Percentiles rank a stretch among this genome's conserved stretches.
Evolutionary conservation across 1,140 invertebrate genomes (phyloP).

Genomic region (Aphidius gifuensis): DNA sequence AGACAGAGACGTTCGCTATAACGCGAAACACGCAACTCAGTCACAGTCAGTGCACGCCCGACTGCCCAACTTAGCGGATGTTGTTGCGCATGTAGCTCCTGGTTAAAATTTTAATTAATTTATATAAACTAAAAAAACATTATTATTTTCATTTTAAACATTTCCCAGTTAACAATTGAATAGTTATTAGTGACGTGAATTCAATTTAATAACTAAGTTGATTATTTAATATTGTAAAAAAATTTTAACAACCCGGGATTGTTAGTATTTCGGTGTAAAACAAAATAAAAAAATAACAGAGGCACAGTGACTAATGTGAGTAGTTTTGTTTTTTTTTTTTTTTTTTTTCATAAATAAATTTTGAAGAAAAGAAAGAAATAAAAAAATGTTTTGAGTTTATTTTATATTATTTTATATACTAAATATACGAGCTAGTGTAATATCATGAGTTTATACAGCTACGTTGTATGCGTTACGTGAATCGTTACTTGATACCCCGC

Average conservation of each 20-base stretch:
- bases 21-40: slow-evolving; percentile 16
- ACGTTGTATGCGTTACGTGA: too few species aligned
- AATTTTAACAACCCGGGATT: too few species aligned
- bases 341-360: background rate
- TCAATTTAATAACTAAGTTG: too few species aligned
- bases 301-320: too few species aligned
- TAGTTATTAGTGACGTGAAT: too few species aligned
- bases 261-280: background rate
- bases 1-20: background rate
- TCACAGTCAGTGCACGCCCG: slow-evolving; percentile 51
- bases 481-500: too few species aligned
- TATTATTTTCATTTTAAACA: background rate
- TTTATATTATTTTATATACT: too few species aligned
- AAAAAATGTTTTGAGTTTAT: too few species aligned
- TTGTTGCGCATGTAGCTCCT: slow-evolving; percentile 37
- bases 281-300: too few species aligned
- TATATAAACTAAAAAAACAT: background rate
- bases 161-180: too few species aligned
- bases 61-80: slow-evolving; percentile 53
- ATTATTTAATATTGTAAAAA: background rate
- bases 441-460: too few species aligned
- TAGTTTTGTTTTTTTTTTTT: background rate
- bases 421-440: background rate
- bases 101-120: slow-evolving; percentile 5
- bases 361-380: too few species aligned